phyloP scores from a whole-genome alignment of 2,797 vertebrate genomes.

The Sebastes alutus region DNA sequence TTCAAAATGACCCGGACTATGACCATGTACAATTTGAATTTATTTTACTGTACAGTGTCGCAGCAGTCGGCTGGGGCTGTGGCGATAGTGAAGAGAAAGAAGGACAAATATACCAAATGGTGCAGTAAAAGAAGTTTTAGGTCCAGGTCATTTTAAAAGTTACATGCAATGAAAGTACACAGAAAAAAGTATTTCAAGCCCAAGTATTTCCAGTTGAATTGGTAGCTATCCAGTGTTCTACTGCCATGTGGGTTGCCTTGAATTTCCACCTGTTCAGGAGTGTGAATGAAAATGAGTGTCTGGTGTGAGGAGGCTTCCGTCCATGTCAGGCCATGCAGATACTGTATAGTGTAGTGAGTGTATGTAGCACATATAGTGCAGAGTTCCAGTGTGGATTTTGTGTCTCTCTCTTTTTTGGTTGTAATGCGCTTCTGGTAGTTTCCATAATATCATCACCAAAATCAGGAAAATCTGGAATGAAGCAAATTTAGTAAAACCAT shows the following conservation, averaged over 20 bases:
- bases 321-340: neutral
- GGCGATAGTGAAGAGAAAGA: neutral
- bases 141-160: neutral
- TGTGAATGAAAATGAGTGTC: neutral
- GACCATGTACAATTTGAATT: too few species aligned
- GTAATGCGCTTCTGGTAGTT: neutral
- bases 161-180: neutral
- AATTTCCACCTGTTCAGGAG: neutral
- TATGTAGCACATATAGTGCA: neutral
- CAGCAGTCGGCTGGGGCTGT: too few species aligned
- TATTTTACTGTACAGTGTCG: too few species aligned
- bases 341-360: too few species aligned
- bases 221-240: neutral
- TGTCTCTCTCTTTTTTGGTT: neutral
- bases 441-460: neutral
- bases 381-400: neutral
- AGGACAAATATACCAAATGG: neutral
- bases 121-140: neutral
- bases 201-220: too few species aligned
- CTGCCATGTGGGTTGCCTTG: neutral
- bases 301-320: neutral
- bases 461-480: neutral
- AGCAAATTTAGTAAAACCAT: constrained; percentile 19
- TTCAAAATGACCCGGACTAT: too few species aligned
- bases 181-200: neutral